Evolutionary conservation across 2,113 vertebrate genomes (phyloP).

Genomic region (Nesoenas mayeri): DNA sequence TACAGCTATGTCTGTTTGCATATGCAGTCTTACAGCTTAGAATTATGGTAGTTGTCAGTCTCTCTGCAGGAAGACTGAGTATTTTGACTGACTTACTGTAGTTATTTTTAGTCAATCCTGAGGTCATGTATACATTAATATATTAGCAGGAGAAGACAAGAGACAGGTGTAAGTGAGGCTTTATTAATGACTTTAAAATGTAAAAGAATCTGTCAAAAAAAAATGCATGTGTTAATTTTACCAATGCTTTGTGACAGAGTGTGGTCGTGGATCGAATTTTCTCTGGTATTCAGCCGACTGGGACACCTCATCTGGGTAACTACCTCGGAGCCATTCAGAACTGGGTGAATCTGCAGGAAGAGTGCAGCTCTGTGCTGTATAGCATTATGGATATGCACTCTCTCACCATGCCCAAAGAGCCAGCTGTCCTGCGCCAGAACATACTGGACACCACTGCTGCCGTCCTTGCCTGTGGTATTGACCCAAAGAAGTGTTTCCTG

Average conservation of each 20-base stretch:
- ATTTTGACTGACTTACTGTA: background rate
- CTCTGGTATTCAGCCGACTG: conserved; percentile 95
- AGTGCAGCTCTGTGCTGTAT: conserved; percentile 82
- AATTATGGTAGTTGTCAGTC: background rate
- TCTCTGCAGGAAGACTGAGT: background rate
- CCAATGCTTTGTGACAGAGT: conserved; percentile 59
- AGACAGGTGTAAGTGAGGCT: background rate
- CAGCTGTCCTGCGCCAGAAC: conserved; percentile 76
- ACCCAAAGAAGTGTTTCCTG: conserved; percentile 85
- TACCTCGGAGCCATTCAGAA: conserved; percentile 94
- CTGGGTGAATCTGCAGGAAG: conserved; percentile 88
- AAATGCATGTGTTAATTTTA: background rate
- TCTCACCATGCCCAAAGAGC: conserved; percentile 88
- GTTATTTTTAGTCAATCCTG: background rate
- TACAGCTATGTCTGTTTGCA: background rate
- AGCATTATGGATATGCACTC: conserved; percentile 96
- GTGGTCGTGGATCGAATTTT: conserved; percentile 76
- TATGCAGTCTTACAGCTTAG: background rate
- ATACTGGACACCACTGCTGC: conserved; percentile 90
- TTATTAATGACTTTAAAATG: background rate
- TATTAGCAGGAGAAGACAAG: background rate
- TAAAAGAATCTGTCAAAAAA: background rate
- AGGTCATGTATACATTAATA: background rate
- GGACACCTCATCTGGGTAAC: conserved; percentile 91
- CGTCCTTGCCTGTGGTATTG: conserved; percentile 90